Evolutionary conservation across 2,113 vertebrate species (phyloP), one percentile per base, ranked within the genome.

Genomic region (Lasiurus cinereus): DNA sequence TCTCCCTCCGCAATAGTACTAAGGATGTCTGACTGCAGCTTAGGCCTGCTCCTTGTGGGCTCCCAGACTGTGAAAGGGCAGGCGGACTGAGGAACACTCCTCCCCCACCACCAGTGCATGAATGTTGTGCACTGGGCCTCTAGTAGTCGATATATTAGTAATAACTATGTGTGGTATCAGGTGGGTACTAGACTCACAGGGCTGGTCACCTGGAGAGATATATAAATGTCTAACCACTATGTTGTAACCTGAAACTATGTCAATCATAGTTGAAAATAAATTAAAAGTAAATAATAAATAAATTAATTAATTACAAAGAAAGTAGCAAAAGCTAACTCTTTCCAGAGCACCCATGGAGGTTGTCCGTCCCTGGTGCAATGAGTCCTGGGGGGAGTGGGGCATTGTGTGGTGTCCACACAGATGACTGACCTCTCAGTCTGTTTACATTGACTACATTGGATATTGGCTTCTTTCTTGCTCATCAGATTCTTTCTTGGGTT

Each of bases 401-500:
- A 31, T 16, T 16, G 9, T 2, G 3, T 19, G 36, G 16, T 19
- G 8, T 24, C 29, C 29, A 9, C n/a, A 19, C 0, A 1, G 11
- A 16, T 31, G 59, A 48, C 46, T 59, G 22, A 43, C 12, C 8
- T 19, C 74, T 27, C 56, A 50, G n/a, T 77, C 48, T 52, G 50
- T 52, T n/a, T 52, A 76, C 29, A 43, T 62, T 31, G 64, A 66
- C 29, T 31, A 31, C 31, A 69, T 19, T 48, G 4, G 46, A 43
- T 43, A 43, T 62, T 43, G 79, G 43, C 48, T 67, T 67, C 62
- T 83, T 83, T 83, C 31, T 83, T n/a, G 31, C 39, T 19, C 48
- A n/a, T 56, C 27, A 36, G 11, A 39, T 36, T 78, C 66, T 56
- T 52, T 62, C 36, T 80, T 59, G 18, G 21, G 39, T 86, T 74